These are phyloP conservation scores for Coelinius sp. DNA, from an alignment of 2,888 invertebrate species.

Conservation along the genomic window DNA sequence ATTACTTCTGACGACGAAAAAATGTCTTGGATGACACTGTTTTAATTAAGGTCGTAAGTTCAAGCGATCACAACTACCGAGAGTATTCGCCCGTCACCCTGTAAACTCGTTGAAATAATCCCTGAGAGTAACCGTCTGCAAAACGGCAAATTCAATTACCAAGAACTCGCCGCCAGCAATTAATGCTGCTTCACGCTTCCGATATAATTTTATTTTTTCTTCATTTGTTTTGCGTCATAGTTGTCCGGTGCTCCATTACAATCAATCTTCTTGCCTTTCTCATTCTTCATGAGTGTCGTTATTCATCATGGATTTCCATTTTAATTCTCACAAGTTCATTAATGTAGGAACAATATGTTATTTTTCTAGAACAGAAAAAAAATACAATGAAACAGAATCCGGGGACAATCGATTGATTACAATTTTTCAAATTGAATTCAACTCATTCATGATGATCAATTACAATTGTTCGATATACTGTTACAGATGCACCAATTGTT, in stretches of 20 bases:
- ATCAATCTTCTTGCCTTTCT: constrained; percentile 29
- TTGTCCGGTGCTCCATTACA: constrained; percentile 39
- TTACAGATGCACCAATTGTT: constrained; percentile 85
- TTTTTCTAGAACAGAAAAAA: not conserved
- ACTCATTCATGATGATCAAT: too few species aligned
- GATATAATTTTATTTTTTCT: constrained; percentile 39
- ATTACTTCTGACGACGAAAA: constrained; percentile 39
- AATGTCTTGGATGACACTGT: constrained; percentile 53
- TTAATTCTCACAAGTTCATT: not conserved
- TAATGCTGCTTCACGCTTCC: constrained; percentile 50
- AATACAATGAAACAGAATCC: too few species aligned
- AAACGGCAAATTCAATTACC: constrained; percentile 55
- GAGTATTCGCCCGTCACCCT: constrained; percentile 40
- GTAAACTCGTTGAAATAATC: constrained; percentile 53
- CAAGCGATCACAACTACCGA: constrained; percentile 48
- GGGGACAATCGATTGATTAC: too few species aligned
- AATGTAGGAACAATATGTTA: not conserved
- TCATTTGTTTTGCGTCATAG: constrained; percentile 27
- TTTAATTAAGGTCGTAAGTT: constrained; percentile 57
- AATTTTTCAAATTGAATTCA: too few species aligned
- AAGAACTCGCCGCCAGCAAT: constrained; percentile 52
- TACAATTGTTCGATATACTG: not conserved
- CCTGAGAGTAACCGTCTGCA: constrained; percentile 44
- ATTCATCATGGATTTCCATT: not conserved
- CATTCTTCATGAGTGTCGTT: constrained; percentile 10